Percentiles rank a stretch among this genome's conserved stretches.
Conservation (phyloP, 2,888 invertebrate genomes). For the Xestoiulus laeticollis region DNA sequence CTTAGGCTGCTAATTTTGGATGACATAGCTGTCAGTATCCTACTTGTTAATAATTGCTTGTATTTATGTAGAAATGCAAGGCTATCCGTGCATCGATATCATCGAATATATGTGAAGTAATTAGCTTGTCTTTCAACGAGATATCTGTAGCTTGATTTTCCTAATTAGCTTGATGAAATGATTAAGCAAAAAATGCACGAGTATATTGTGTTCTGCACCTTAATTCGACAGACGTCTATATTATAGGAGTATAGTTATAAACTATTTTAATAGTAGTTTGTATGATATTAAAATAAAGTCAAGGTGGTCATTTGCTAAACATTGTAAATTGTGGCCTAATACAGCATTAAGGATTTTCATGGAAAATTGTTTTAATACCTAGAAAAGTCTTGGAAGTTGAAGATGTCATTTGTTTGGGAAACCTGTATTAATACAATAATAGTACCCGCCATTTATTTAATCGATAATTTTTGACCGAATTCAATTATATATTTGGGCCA, state of each 20-base stretch:
- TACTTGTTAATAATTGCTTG: constrained; percentile 10
- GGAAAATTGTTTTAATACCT: too few species aligned
- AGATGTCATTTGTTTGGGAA: too few species aligned
- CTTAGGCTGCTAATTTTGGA: constrained; percentile 24
- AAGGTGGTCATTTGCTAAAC: too few species aligned
- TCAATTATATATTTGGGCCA: neutral
- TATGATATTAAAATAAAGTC: too few species aligned
- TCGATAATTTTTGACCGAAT: neutral
- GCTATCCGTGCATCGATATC: neutral
- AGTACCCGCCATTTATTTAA: neutral
- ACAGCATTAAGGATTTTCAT: too few species aligned
- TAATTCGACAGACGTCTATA: neutral
- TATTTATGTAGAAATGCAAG: neutral
- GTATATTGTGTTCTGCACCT: neutral
- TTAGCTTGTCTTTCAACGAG: constrained; percentile 5
- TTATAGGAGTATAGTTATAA: too few species aligned
- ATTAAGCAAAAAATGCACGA: neutral
- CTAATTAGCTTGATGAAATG: constrained; percentile 7
- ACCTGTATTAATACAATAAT: too few species aligned
- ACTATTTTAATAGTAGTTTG: too few species aligned
- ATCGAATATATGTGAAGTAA: neutral
- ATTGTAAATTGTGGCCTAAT: too few species aligned
- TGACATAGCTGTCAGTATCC: neutral
- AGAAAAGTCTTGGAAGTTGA: too few species aligned
- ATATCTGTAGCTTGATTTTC: neutral